Evolutionary conservation across 1,140 invertebrate genomes (phyloP), one percentile per base, ranked within the genome.

Genomic region (Anagrus nilaparvatae): DNA sequence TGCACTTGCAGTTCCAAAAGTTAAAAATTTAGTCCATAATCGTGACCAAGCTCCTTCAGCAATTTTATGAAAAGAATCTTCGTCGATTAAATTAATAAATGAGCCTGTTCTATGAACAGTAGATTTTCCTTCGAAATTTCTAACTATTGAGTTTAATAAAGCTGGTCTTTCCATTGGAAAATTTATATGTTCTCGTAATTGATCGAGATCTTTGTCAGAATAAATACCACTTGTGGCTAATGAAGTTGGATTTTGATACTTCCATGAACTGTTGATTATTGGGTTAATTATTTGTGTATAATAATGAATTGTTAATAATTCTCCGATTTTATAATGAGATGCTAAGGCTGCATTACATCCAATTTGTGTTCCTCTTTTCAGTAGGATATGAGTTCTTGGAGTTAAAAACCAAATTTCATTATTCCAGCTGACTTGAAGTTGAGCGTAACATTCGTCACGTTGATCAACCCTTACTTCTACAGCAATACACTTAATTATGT

Each of bases 401-500:
- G 45, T 49, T 0, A 55, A n/a, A 17, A 50, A 53, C 0, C 30
- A 29, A 1, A 20, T 35, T 1, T 34, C 4, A 18, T 54, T 53
- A 0, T 25, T 13, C 7, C 32, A 0, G 9, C 5, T 13, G 1
- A 57, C 39, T 0, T 47, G 41, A 5, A 57, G 6, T 34, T 52
- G 46, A 1, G 30, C 17, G 8, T 49, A 54, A 44, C 50, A 54
- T 39, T 48, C 16, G 7, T 51, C 17, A 0, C 29, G 36, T 12
- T 28, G 28, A 19, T 39, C 8, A 0, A 47, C 1, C 19, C n/a
- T 47, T 1, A 51, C 39, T 4, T 45, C 30, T 0, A 51, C 27
- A 0, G 49, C 42, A 8, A 50, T 39, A 19, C 52, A 56, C 37
- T 52, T 44, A 1, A 48, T 30, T 0, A 54, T 13, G 18, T 43